These are phyloP conservation scores for Chrysocyon brachyurus DNA, from an alignment of 2,797 vertebrate genomes.

Conservation along the genomic window DNA sequence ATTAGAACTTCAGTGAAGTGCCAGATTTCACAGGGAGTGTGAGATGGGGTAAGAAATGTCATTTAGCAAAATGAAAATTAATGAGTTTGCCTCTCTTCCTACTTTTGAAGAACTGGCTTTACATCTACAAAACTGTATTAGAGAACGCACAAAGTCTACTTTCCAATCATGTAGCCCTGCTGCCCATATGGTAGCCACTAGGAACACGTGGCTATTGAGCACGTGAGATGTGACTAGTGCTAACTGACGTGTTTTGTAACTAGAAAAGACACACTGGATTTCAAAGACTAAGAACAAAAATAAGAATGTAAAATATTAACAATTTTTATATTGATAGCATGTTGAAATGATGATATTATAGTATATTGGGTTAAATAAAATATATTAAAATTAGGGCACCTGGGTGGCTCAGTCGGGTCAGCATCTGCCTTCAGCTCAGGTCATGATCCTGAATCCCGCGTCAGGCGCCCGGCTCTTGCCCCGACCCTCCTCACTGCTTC, in stretches of 20 bases:
- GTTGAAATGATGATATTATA: slow-evolving; percentile 17
- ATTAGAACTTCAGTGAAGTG: slow-evolving; percentile 70
- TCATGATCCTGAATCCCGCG: too few relatives aligned
- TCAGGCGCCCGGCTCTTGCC: too few relatives aligned
- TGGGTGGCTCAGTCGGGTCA: too few relatives aligned
- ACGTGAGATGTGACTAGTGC: not conserved
- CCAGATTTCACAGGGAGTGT: slow-evolving; percentile 60
- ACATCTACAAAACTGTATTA: not conserved
- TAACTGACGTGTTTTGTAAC: not conserved
- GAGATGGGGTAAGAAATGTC: slow-evolving; percentile 45
- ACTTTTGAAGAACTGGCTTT: not conserved
- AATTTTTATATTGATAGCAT: not conserved
- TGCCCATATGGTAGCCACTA: not conserved
- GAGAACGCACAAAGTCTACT: not conserved
- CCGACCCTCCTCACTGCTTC: too few relatives aligned
- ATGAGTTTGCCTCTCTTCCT: not conserved
- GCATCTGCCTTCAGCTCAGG: too few relatives aligned
- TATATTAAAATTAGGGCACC: not conserved
- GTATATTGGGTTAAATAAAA: not conserved
- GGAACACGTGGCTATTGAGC: not conserved
- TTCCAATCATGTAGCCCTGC: not conserved
- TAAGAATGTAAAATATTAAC: not conserved
- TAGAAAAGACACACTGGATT: not conserved
- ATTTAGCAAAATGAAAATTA: slow-evolving; percentile 67
- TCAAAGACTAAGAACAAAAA: not conserved